These are phyloP conservation scores for Exephanes ischioxanthus DNA, from an alignment of 2,888 invertebrate genomes.

Conservation along the genomic window DNA sequence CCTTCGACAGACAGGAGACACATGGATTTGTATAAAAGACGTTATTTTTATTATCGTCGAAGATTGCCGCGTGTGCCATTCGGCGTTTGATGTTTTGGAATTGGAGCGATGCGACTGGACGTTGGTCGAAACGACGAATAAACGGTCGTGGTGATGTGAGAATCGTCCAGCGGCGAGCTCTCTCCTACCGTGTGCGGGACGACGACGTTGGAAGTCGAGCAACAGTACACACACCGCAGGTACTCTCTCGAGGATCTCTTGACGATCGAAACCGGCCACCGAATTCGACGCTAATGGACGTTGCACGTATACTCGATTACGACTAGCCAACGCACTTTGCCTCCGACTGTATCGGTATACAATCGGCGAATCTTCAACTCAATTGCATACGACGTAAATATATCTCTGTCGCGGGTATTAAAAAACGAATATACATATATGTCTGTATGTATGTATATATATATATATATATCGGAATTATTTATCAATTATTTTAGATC, in stretches of 20 bases:
- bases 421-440: slow-evolving; percentile 5
- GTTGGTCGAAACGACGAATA: slow-evolving; percentile 39
- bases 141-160: slow-evolving; percentile 31
- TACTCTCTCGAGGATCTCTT: slow-evolving; percentile 1
- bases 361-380: slow-evolving; percentile 36
- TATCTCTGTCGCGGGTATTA: slow-evolving; percentile 17
- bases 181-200: slow-evolving; percentile 4
- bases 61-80: background rate
- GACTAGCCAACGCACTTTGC: slow-evolving; percentile 19
- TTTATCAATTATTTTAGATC: slow-evolving; percentile 18
- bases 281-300: slow-evolving; percentile 57
- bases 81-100: background rate
- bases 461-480: background rate
- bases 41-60: slow-evolving; percentile 5
- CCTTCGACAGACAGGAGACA: slow-evolving; percentile 47
- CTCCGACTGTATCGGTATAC: background rate
- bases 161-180: slow-evolving; percentile 9
- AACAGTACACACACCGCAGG: slow-evolving; percentile 1
- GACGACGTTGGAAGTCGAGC: slow-evolving; percentile 11
- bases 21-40: slow-evolving; percentile 59
- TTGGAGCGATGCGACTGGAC: slow-evolving; percentile 11
- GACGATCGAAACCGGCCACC: slow-evolving; percentile 4
- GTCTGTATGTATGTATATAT: background rate
- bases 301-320: slow-evolving; percentile 52
- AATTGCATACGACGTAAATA: slow-evolving; percentile 9